Conservation (phyloP, 2,113 vertebrate species). For the Ictalurus punctatus region DNA sequence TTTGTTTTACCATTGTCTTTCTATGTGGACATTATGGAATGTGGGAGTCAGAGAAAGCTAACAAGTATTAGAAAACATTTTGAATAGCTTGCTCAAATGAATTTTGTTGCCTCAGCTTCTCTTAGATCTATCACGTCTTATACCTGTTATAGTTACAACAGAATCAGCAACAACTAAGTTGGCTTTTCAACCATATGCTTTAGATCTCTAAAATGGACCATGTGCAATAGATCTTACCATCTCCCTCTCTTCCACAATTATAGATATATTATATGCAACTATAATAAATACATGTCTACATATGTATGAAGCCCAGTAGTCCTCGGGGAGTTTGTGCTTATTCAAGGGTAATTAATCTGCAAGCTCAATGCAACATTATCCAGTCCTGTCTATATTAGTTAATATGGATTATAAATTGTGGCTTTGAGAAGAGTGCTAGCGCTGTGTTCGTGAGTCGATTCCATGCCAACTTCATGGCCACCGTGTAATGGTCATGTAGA, state of each 20-base stretch:
- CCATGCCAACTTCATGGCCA: background rate
- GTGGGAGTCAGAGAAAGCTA: background rate
- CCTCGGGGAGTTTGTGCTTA: background rate
- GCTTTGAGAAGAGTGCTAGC: background rate
- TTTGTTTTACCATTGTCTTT: conserved; percentile 1
- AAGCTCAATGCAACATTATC: background rate
- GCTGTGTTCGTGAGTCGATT: background rate
- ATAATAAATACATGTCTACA: background rate
- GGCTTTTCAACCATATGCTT: background rate
- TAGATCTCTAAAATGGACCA: background rate
- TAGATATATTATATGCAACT: background rate
- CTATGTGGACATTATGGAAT: background rate
- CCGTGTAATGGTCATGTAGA: conserved; percentile 4
- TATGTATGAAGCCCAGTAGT: background rate
- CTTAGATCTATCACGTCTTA: background rate
- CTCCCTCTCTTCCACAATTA: no score
- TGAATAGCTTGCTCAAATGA: background rate
- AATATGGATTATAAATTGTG: background rate
- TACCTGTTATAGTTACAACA: background rate
- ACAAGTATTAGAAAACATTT: background rate
- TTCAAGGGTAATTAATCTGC: background rate
- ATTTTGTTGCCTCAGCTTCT: background rate
- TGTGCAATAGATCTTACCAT: background rate
- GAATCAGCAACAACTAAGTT: background rate
- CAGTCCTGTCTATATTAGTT: background rate